Evolutionary conservation across 2,888 invertebrate species (phyloP).

Genomic region (Drosophila fulvimacula): DNA sequence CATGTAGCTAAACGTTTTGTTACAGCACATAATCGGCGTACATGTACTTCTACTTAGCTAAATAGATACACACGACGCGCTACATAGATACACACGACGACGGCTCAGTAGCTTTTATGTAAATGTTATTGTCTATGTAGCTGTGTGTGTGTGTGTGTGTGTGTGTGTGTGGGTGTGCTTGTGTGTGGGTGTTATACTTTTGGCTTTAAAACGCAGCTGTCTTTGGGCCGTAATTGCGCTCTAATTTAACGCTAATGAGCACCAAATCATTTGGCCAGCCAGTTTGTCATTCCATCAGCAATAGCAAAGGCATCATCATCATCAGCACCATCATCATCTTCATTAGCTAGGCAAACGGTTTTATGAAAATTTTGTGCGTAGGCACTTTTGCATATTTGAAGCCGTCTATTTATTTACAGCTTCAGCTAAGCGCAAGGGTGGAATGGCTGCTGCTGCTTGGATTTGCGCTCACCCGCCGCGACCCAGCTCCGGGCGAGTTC

Average conservation of each 20-base stretch:
- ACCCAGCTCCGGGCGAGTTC: slow-evolving; percentile 22
- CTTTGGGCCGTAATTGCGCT: slow-evolving; percentile 61
- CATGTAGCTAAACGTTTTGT: slow-evolving; percentile 77
- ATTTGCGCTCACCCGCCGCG: background rate
- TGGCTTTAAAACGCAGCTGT: slow-evolving; percentile 44
- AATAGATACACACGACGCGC: slow-evolving; percentile 36
- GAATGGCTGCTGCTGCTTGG: background rate
- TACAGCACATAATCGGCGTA: slow-evolving; percentile 69
- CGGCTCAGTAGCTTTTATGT: slow-evolving; percentile 20
- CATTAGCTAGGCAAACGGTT: background rate
- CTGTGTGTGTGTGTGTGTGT: slow-evolving; percentile 17
- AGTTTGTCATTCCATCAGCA: slow-evolving; percentile 49
- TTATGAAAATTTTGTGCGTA: slow-evolving; percentile 34
- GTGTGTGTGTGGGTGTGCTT: slow-evolving; percentile 10
- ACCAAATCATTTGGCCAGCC: slow-evolving; percentile 63
- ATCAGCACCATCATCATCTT: background rate
- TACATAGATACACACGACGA: slow-evolving; percentile 18
- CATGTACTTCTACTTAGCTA: slow-evolving; percentile 46
- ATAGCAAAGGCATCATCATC: background rate
- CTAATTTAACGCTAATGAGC: slow-evolving; percentile 78
- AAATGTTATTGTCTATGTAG: slow-evolving; percentile 1
- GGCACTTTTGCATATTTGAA: slow-evolving; percentile 51
- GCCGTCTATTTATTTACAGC: slow-evolving; percentile 55
- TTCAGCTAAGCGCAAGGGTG: background rate
- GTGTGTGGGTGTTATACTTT: slow-evolving; percentile 20